Evolutionary conservation across 2,797 vertebrate genomes (phyloP).

Genomic region (Chaetodon trifasciatus): DNA sequence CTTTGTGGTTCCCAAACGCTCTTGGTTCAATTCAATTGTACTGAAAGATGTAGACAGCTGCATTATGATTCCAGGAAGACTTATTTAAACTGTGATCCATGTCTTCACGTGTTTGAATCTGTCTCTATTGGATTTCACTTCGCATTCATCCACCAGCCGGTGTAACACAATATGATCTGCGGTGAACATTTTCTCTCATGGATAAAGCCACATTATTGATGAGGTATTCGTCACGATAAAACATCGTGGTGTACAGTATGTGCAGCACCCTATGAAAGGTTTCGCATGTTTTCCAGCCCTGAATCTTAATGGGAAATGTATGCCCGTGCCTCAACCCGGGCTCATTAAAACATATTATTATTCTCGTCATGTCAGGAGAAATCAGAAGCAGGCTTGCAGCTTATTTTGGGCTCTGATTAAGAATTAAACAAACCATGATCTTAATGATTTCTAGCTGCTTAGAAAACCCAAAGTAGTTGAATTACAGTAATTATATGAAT

Average conservation of each 20-base stretch:
- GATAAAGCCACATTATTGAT: conserved; percentile 4
- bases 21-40: conserved; percentile 70
- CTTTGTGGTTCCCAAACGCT: conserved; percentile 72
- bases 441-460: not conserved
- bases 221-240: not conserved
- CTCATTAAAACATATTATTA: conserved; percentile 30
- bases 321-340: not conserved
- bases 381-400: conserved; percentile 1
- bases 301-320: conserved; percentile 5
- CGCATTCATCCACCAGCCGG: conserved; percentile 59
- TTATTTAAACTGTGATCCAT: conserved; percentile 66
- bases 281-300: conserved; percentile 21
- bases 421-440: conserved; percentile 11
- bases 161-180: conserved; percentile 49
- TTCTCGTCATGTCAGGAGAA: conserved; percentile 27
- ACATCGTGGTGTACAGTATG: not conserved
- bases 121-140: conserved; percentile 65
- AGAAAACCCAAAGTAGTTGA: not conserved
- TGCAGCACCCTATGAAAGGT: not conserved
- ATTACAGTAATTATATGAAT: not conserved
- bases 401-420: conserved; percentile 4
- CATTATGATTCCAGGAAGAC: conserved; percentile 74
- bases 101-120: conserved; percentile 67
- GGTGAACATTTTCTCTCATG: conserved; percentile 56
- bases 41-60: conserved; percentile 60